Base-by-base conservation (phyloP, 2,797 vertebrate genomes). In the Acanthornis magna region DNA sequence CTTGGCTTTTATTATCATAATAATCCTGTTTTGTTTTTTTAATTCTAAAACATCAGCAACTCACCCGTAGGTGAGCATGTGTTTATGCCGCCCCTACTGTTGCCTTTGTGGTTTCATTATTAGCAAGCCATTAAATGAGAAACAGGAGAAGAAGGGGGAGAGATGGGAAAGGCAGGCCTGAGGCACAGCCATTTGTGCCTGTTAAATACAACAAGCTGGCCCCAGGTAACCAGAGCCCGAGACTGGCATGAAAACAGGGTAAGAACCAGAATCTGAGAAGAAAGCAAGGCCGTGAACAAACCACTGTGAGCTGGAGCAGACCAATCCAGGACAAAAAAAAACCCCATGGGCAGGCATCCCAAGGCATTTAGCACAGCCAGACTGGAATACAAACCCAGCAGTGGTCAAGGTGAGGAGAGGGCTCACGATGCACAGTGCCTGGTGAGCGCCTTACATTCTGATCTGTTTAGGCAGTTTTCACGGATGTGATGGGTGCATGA, bases 51-150 rank as follows among this genome's bases (percentile, higher is more conserved):
- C 81, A 92, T 95, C 88, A 78, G 82, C 89, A 80, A 58, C 72
- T 93, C 85, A 74, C 60, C 90, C 5, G 19, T 83, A 89, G 95
- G 96, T 91, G 93, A 96, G 78, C 94, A 89, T 74, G 96, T 96
- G 86, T 95, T 95, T 92, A 95, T 87, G 93, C 96, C 88, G 89
- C 97, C 97, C 94, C 93, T 94, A 96, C 97, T 89, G 91, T 95
- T 95, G 90, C 77, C 96, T 97, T 97, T 97, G 96, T 94, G 92
- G 91, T 95, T 97, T 96, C 89, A 80, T 96, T 97, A 97, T 97
- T 96, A 98, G 96, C 94, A 95, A 96, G 91, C 91, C 96, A 97
- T 97, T 97, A 97, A 97, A 95, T 81, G 95, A 94, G 91, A 90
- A 96, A 85, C 77, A 73, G 87, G 93, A 91, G 89, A 91, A 74